Base-by-base conservation (phyloP, 1,140 invertebrate species). In the Saccostrea cuccullata region DNA sequence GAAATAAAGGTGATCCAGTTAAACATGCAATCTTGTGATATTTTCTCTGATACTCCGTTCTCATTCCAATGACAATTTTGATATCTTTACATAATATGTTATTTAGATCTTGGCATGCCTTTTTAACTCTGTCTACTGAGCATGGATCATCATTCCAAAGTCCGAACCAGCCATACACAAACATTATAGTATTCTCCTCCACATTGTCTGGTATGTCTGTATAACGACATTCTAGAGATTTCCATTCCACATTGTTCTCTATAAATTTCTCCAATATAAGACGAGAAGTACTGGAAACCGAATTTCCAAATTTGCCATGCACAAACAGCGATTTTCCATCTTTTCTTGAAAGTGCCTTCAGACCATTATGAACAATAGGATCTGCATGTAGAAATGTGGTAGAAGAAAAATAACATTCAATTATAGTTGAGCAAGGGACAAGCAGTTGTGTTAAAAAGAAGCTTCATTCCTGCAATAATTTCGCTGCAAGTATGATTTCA, bases 61-160 rank as follows among this genome's bases (percentile, higher is more conserved):
- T 77, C 70, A 77, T 77, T 77, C 70, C 70, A 36, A 77, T 36
- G 15, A 77, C 36, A 9, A 77, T 77, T 77, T 30, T 77, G 15
- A 77, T 11, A 11, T 30, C 2, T 77, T 36, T 36, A 15, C 3
- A 8, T 36, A 30, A 15, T 30, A 77, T 26, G 15, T 36, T 23
- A 3, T 15, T 12, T 36, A 77, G 30, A 12, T 26, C 11, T 13
- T 77, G 70, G 26, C 26, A 77, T 13, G 70, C 70, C 13, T 26
- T 77, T 77, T 30, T 77, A 4, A 30, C 70, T 30, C 36, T 77
- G 23, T 36, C 70, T 11, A 77, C 13, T 13, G 70, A 36, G 26
- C 70, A 77, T 30, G 30, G 70, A 17, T 77, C 70, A 77, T 77
- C 70, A 77, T 77, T 77, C 70, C 70, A 77, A 26, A 77, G 23